Conservation (phyloP, 2,888 invertebrate genomes). For the Zele albiditarsus region DNA sequence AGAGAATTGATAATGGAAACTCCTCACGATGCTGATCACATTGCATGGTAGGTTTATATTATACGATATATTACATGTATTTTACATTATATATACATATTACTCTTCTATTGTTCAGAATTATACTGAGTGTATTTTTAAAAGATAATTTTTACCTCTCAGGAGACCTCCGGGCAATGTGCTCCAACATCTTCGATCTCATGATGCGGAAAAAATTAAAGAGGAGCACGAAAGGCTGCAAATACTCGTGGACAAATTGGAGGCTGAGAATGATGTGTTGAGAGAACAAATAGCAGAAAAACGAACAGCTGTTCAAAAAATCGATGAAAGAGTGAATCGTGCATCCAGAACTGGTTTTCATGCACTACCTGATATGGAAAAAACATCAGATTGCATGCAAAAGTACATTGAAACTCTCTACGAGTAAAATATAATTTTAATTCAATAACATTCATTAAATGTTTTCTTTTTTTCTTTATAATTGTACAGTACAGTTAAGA, state of each 20-base stretch:
- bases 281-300: constrained; percentile 52
- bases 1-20: constrained; percentile 53
- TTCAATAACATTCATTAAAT: not conserved
- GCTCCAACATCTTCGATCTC: constrained; percentile 57
- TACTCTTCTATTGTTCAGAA: constrained; percentile 12
- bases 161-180: constrained; percentile 68
- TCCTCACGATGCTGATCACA: constrained; percentile 43
- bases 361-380: constrained; percentile 48
- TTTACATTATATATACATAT: constrained; percentile 27
- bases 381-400: constrained; percentile 42
- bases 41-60: constrained; percentile 57
- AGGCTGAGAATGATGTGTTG: constrained; percentile 59
- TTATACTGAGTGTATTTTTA: constrained; percentile 57
- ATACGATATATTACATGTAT: constrained; percentile 19
- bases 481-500: not conserved
- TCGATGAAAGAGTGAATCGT: constrained; percentile 48
- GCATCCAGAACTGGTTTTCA: constrained; percentile 42
- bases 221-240: constrained; percentile 55
- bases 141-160: constrained; percentile 14
- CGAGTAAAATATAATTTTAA: constrained; percentile 1
- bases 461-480: not conserved
- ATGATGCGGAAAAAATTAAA: constrained; percentile 59
- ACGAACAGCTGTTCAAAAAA: constrained; percentile 48
- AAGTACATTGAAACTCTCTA: not conserved
- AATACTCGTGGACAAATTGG: constrained; percentile 52